phyloP scores from a whole-genome alignment of 2,113 vertebrate species.

The Calyptomena viridis region DNA sequence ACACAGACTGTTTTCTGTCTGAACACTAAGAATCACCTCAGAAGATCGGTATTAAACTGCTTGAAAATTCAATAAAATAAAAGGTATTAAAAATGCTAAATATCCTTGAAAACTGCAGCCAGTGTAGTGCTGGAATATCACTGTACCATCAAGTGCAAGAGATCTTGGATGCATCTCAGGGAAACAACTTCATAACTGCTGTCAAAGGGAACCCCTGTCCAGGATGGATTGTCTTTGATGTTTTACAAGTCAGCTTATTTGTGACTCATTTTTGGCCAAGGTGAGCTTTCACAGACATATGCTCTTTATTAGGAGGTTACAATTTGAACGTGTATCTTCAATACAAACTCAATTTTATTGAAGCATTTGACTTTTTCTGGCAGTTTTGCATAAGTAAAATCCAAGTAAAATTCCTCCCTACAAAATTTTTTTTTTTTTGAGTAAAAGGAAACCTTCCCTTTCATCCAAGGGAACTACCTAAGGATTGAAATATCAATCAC shows the following conservation, averaged over 20 bases:
- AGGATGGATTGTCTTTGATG: not conserved
- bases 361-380: not conserved
- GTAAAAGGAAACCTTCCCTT: not conserved
- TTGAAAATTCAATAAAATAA: not conserved
- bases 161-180: not conserved
- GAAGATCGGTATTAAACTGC: not conserved
- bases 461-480: not conserved
- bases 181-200: not conserved
- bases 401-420: not conserved
- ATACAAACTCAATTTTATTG: not conserved
- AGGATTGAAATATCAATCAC: not conserved
- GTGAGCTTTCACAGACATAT: not conserved
- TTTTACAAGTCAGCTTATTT: not conserved
- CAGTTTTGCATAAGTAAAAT: not conserved
- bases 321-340: not conserved
- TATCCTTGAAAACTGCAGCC: not conserved
- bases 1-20: not conserved
- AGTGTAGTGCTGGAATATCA: not conserved
- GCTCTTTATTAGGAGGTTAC: not conserved
- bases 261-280: not conserved
- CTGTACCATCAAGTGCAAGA: not conserved
- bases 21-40: not conserved
- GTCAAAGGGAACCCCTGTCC: not conserved
- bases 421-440: not conserved
- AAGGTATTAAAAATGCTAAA: not conserved